Conservation (phyloP, 2,888 invertebrate genomes). For the Pandemis heparana region DNA sequence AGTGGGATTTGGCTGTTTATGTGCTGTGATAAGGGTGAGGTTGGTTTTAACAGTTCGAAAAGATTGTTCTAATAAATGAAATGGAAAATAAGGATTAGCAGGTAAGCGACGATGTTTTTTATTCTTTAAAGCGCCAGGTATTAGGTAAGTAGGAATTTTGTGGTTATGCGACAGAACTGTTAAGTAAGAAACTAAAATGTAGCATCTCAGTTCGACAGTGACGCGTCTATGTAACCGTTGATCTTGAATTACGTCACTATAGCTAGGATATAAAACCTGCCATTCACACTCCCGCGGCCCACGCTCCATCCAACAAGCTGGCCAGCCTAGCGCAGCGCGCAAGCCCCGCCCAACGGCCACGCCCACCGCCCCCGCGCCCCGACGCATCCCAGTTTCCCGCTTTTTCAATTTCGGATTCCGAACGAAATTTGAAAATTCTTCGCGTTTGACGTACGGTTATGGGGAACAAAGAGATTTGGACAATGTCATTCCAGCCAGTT, state of each 20-base stretch:
- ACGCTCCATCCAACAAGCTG: constrained; percentile 30
- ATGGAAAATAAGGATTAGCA: too few relatives aligned
- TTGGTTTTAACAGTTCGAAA: background rate
- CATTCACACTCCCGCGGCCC: constrained; percentile 46
- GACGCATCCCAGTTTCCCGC: constrained; percentile 56
- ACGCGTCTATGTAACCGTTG: background rate
- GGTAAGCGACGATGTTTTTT: too few relatives aligned
- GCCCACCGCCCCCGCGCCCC: constrained; percentile 66
- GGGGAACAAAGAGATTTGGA: constrained; percentile 12
- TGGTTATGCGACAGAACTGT: too few relatives aligned
- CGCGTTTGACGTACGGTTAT: constrained; percentile 28
- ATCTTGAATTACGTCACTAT: background rate
- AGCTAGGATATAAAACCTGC: constrained; percentile 49
- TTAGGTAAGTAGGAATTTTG: too few relatives aligned
- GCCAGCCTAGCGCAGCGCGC: constrained; percentile 52
- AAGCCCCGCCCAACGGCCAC: constrained; percentile 59
- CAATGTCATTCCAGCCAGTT: background rate
- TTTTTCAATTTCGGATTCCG: constrained; percentile 71
- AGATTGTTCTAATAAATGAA: too few relatives aligned
- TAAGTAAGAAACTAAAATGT: too few relatives aligned
- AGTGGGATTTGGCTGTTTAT: background rate
- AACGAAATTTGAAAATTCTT: constrained; percentile 73
- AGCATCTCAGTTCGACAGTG: too few relatives aligned
- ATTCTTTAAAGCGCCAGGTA: too few relatives aligned
- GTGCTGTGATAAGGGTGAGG: background rate